phyloP scores from a whole-genome alignment of 2,888 invertebrate genomes.

The Mantis religiosa region DNA sequence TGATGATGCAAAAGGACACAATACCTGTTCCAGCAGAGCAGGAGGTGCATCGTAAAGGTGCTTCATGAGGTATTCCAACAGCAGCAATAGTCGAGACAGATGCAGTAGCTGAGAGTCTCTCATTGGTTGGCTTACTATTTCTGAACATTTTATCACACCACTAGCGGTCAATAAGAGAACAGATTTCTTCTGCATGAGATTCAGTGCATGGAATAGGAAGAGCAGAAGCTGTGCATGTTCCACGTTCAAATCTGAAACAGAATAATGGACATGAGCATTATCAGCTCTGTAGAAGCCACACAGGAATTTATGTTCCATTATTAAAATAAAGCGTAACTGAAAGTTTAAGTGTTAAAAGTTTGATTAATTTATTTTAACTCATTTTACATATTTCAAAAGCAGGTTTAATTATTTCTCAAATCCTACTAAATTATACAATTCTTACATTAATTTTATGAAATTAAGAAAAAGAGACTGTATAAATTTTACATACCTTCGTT shows the following conservation, averaged over 20 bases:
- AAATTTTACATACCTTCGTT: conserved; percentile 57
- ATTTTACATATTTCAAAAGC: no score
- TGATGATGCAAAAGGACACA: no score
- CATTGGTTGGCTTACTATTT: conserved; percentile 49
- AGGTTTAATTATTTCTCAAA: no score
- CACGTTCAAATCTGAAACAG: conserved; percentile 77
- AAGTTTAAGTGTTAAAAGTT: no score
- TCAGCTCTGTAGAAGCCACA: no score
- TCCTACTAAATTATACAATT: no score
- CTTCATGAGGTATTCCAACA: conserved; percentile 92
- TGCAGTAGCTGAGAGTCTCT: conserved; percentile 72
- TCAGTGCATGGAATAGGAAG: conserved; percentile 90
- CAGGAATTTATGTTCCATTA: no score
- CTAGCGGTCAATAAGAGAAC: conserved; percentile 80
- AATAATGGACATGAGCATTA: background rate
- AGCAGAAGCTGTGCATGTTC: conserved; percentile 91
- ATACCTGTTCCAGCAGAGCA: conserved; percentile 76
- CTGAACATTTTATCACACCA: conserved; percentile 64
- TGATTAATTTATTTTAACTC: no score
- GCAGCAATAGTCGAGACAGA: conserved; percentile 74
- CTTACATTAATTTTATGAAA: background rate
- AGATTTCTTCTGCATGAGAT: conserved; percentile 94
- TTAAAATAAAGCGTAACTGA: no score
- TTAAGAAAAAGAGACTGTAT: background rate
- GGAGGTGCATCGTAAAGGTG: conserved; percentile 92